Evolutionary conservation across 2,113 vertebrate species (phyloP).

Genomic region (Serilophus lunatus): DNA sequence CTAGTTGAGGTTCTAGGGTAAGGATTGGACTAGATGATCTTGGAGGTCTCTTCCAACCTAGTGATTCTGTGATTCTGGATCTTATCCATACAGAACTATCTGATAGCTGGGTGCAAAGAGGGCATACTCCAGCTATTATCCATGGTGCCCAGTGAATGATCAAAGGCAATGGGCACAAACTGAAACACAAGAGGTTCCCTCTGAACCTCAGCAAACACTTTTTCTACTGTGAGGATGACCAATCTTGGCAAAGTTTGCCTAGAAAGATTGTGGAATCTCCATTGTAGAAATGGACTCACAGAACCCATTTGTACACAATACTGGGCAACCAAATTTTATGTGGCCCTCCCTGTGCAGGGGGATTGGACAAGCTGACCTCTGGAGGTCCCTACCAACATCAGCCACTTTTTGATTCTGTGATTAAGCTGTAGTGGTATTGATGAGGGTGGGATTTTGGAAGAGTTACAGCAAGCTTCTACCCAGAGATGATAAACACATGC

Average conservation of each 20-base stretch:
- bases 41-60: no score
- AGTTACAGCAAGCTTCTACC: neutral
- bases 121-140: neutral
- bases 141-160: neutral
- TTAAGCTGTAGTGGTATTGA: neutral
- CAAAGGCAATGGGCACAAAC: neutral
- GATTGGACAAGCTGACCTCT: neutral
- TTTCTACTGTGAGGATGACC: neutral
- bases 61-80: no score
- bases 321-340: neutral
- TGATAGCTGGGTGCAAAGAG: neutral
- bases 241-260: neutral
- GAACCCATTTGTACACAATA: neutral
- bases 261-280: neutral
- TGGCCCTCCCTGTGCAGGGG: neutral
- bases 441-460: neutral
- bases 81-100: neutral
- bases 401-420: neutral
- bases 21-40: no score
- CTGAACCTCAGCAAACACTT: neutral
- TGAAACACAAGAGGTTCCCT: neutral
- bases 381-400: neutral
- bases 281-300: neutral
- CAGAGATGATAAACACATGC: neutral
- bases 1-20: no score